Evolutionary conservation across 2,888 invertebrate genomes (phyloP), one percentile per base, ranked within the genome.

Genomic region (Bursaphelenchus okinawaensis): DNA sequence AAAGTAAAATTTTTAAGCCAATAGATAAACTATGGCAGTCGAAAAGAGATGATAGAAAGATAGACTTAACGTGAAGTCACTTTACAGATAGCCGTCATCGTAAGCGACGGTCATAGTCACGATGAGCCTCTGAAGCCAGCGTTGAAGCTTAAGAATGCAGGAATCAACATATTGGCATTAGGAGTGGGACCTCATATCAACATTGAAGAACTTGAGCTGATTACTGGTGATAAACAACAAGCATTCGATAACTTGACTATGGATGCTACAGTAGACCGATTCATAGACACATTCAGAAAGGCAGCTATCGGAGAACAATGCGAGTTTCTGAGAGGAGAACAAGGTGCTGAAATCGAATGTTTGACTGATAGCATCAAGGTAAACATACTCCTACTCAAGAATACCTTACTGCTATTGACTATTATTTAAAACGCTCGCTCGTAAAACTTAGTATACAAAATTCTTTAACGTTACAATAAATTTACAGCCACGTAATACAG

Each of bases 111-210:
- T 0, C 74, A 76, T 55, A 70, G 70, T 1, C 69, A 68, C 28
- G 75, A 75, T 55, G 68, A 76, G 50, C 67, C 75, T 16, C 28
- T 72, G 4, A 59, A 69, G n/a, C 58, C 73, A 23, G 75, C 75
- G 8, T 51, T 56, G 9, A 55, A 63, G 7, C 57, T 74, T 4
- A 52, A 69, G 22, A 26, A 62, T 40, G 22, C 67, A 52, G 73
- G 74, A 22, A 71, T 72, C 9, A 54, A 61, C 16, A 29, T 75
- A 7, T 28, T 75, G 26, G 73, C 75, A 6, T 26, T 75, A 24
- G 75, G 75, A 19, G 78, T 75, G 51, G 77, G 75, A 7, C 50
- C 63, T 9, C 74, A 78, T 61, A 64, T 75, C 55, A 70, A 70
- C 65, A 60, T 66, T 52, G 66, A 63, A 55, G 75, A 75, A 55